Evolutionary conservation across 1,140 invertebrate species (phyloP).

Genomic region (Formica exsecta): DNA sequence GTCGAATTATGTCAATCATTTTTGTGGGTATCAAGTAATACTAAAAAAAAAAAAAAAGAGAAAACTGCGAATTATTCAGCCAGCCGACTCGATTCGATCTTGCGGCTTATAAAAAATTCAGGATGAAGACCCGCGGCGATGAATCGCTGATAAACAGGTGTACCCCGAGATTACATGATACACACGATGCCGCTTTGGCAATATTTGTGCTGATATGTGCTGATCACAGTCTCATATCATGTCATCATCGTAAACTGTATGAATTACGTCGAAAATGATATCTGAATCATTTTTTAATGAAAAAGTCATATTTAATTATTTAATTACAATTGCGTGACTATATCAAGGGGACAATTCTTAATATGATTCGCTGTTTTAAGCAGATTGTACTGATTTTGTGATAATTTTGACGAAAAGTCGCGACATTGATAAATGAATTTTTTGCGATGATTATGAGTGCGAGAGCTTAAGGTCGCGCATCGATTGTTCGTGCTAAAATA

Average conservation of each 20-base stretch:
- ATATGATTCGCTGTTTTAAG: background rate
- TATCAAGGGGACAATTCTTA: slow-evolving; percentile 15
- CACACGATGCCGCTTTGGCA: background rate
- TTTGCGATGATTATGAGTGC: background rate
- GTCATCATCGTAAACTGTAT: slow-evolving; percentile 1
- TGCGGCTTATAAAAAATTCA: slow-evolving; percentile 30
- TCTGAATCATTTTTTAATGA: background rate
- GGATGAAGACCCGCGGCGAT: slow-evolving; percentile 5
- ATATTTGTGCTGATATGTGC: background rate
- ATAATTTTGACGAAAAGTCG: background rate
- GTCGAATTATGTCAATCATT: slow-evolving; percentile 17
- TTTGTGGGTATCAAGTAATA: slow-evolving; percentile 16
- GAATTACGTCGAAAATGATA: background rate
- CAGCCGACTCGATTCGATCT: slow-evolving; percentile 24
- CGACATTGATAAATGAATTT: background rate
- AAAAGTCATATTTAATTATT: background rate
- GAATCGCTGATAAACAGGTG: slow-evolving; percentile 64
- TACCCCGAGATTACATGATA: slow-evolving; percentile 44
- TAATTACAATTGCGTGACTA: background rate
- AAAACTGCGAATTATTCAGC: slow-evolving; percentile 17
- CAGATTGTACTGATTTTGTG: background rate
- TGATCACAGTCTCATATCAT: slow-evolving; percentile 19
- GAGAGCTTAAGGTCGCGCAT: background rate
- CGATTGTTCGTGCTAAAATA: slow-evolving; percentile 42
- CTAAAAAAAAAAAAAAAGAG: background rate